Base-by-base conservation (phyloP, 2,113 vertebrate genomes). In the Lipophrys pholis region DNA sequence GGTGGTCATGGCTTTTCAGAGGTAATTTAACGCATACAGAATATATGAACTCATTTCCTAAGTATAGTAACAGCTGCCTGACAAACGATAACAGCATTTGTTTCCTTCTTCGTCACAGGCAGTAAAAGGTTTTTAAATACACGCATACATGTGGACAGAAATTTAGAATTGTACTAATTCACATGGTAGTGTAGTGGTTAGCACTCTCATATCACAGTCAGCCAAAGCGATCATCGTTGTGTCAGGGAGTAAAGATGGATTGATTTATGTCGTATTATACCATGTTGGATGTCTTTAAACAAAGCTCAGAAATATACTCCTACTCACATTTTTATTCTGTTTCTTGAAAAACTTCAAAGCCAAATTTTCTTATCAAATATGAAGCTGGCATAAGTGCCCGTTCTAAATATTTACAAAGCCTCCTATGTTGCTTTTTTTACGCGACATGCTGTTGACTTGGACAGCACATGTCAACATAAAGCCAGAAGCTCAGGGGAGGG, bases 1-100 rank as follows among this genome's bases (percentile, higher is more conserved):
- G 73, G 53, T 17, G 17, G 71, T 80, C 52, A 35, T 0, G 5
- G n/a, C 30, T 56, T 82, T 76, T 65, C 56, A 60, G 36, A 53
- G 36, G 73, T 75, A 69, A 86, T 81, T 76, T 43, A 82, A 64
- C 58, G 48, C 40, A 55, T n/a, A 36, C 38, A 46, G 45, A 52
- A 68, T 73, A 52, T n/a, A 66, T n/a, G 43, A 64, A 65, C 56
- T 62, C 42, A 30, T 48, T 54, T 58, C 36, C 9, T 43, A 3
- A 14, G 49, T 38, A 61, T 67, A 48, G 63, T 51, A 65, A 78
- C 80, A 61, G 40, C 60, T 52, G 46, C 35, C 15, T 8, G 54
- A 45, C 3, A 66, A 69, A 55, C 48, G n/a, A 48, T 8, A 80
- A 62, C n/a, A 30, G 17, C 11, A 64, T 30, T 30, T 12, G 21